Evolutionary conservation across 2,797 vertebrate genomes (phyloP), one percentile per base, ranked within the genome.

Genomic region (Urophycis tenuis): DNA sequence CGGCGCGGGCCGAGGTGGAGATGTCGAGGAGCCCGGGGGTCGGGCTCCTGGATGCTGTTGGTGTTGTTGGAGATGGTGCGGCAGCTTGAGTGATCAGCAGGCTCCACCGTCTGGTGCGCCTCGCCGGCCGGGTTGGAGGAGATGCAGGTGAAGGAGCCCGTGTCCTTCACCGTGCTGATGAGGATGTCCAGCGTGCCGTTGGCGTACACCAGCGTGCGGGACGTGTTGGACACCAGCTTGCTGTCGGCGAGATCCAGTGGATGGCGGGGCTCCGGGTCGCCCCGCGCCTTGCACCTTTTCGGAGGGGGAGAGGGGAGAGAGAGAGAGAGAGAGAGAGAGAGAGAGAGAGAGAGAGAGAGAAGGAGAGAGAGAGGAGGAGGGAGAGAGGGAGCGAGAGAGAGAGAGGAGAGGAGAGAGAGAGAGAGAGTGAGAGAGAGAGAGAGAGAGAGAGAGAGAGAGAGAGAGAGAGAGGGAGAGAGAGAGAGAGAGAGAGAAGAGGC

Each of bases 191-290:
- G 92, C 0, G 96, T 99, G 45, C 97, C 97, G 0, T 99, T 99
- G 84, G 92, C 92, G 3, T 98, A 98, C 69, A 98, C 95, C 80
- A 96, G 79, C 0, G 95, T 96, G 79, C 97, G 92, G 1, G 96
- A 95, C 0, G 96, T 94, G 1, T 99, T 99, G 2, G 97, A 98
- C 36, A 99, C 96, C 73, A 99, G 91, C 81, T 99, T 99, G 41
- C 96, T 95, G 83, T 99, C 0, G 97, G 97, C 75, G 97, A 99
- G 86, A 98, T 99, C 97, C 97, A 99, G 81, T 99, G 97, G 80
- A 99, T 98, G 2, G 95, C 95, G 8, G 97, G 97, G 97, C 75
- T 99, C 97, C 0, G 97, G 97, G 85, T 99, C 97, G 0, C 97
- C 97, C 32, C 96, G 92, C n/a, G 97, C 96, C 88, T 98, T 99